Conservation (phyloP, 2,113 vertebrate species). For the Coregonus clupeaformis region DNA sequence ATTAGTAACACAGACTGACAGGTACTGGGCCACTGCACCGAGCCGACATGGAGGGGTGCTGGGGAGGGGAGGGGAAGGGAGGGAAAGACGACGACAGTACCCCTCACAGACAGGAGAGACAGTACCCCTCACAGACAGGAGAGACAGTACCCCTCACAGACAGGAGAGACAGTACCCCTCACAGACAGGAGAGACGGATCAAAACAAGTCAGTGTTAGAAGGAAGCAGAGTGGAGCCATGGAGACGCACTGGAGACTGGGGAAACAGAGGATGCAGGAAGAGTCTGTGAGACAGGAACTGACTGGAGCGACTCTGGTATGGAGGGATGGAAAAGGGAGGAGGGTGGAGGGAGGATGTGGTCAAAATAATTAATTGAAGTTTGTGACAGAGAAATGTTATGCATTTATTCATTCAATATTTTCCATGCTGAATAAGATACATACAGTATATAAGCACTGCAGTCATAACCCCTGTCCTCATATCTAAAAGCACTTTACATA, state of each 20-base stretch:
- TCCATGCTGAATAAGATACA: neutral
- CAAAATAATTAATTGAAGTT: neutral
- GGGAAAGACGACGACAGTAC: too few relatives aligned
- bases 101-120: neutral
- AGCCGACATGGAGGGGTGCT: neutral
- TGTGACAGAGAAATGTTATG: neutral
- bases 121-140: neutral
- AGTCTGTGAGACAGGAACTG: conserved; percentile 11
- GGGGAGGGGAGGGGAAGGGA: too few relatives aligned
- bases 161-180: too few relatives aligned
- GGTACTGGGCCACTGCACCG: neutral
- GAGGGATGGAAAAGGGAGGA: neutral
- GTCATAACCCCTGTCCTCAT: neutral
- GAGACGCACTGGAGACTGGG: conserved; percentile 10
- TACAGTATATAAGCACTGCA: neutral
- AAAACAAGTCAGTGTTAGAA: neutral
- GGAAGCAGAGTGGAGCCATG: neutral
- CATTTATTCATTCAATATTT: neutral
- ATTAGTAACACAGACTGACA: conserved; percentile 18
- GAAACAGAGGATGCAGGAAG: conserved; percentile 16
- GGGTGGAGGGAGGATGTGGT: neutral
- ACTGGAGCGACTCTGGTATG: neutral
- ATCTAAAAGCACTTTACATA: neutral
- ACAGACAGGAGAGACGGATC: neutral
- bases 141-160: neutral